Evolutionary conservation across 2,888 invertebrate genomes (phyloP), one percentile per base, ranked within the genome.

Genomic region (Aleiodes leptofemur): DNA sequence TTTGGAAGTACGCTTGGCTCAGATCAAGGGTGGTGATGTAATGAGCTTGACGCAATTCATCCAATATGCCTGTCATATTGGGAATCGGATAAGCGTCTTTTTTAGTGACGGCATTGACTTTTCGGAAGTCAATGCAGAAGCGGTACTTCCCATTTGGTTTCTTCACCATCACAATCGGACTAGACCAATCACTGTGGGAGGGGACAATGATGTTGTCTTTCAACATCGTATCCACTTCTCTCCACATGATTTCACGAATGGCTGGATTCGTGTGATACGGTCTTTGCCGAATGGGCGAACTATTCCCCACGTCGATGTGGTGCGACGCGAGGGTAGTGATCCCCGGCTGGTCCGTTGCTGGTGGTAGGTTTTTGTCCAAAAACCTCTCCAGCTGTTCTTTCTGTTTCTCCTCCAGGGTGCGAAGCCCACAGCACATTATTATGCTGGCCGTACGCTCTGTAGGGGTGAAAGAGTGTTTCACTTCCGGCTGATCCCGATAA

Each of bases 1-100:
- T 79, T 69, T 87, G 85, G 70, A 77, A 82, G 72, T 83, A 86
- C 4, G 84, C 86, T 14, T 79, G 77, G 51, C 79, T 82, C 16
- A 83, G 69, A 75, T 88, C 87, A 0, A 87, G 68, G 3, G 83
- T 84, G 1, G 81, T 78, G 13, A 89, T 74, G 57, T 78, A 86
- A 51, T 78, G 72, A 5, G 84, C 83, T 51, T 82, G 78, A 3
- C 83, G 48, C 0, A 87, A 75, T 14, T 79, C 73, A 38, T 86
- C 82, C 29, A 86, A 71, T 11, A 83, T 85, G 1, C 48, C 61
- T 13, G 16, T 16, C 73, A 73, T 73, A 1, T 69, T 4, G 7
- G 73, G 73, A 6, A 69, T 4, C 23, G 73, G 73, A 69, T 73
- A 73, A 7, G 73, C 73, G 53, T 68, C 56, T 53, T 74, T 71